phyloP scores from a whole-genome alignment of 2,113 vertebrate genomes.

The Channa argus region DNA sequence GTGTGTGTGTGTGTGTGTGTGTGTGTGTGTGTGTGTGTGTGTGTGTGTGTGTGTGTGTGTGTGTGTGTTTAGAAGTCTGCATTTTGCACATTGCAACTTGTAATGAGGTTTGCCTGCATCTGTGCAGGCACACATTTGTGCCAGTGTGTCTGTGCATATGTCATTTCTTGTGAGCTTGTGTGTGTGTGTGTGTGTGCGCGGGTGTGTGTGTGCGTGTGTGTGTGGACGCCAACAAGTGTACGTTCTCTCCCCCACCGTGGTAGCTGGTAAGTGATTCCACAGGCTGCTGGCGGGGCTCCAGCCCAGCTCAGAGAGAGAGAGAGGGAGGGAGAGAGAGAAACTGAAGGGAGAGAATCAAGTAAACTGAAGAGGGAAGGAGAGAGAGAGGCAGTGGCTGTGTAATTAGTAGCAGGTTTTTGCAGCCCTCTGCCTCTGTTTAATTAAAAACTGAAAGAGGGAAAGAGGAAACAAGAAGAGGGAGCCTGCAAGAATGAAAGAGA shows the following conservation, averaged over 20 bases:
- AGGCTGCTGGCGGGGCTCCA: conserved; percentile 79
- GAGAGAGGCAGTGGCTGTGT: conserved; percentile 75
- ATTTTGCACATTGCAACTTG: conserved; percentile 50
- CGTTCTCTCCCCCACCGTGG: conserved; percentile 43
- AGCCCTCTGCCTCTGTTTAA: conserved; percentile 80
- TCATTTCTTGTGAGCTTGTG: not conserved
- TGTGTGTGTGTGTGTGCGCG: not conserved
- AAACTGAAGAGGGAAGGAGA: conserved; percentile 42
- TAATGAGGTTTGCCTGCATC: conserved; percentile 16
- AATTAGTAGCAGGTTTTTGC: conserved; percentile 79
- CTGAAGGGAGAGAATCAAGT: conserved; percentile 18
- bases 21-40: conserved; percentile 13
- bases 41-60: not conserved
- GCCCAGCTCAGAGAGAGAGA: conserved; percentile 50
- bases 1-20: conserved; percentile 16
- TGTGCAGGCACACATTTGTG: not conserved
- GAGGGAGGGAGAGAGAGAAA: conserved; percentile 28
- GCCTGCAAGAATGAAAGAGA: conserved; percentile 50
- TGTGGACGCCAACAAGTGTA: conserved; percentile 19
- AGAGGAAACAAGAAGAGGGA: conserved; percentile 65
- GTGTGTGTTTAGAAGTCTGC: conserved; percentile 14
- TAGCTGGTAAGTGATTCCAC: conserved; percentile 79
- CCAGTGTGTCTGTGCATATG: not conserved
- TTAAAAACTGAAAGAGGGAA: conserved; percentile 77
- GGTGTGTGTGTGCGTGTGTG: conserved; percentile 11